phyloP scores from a whole-genome alignment of 2,888 invertebrate genomes.

The Zele albiditarsus region DNA sequence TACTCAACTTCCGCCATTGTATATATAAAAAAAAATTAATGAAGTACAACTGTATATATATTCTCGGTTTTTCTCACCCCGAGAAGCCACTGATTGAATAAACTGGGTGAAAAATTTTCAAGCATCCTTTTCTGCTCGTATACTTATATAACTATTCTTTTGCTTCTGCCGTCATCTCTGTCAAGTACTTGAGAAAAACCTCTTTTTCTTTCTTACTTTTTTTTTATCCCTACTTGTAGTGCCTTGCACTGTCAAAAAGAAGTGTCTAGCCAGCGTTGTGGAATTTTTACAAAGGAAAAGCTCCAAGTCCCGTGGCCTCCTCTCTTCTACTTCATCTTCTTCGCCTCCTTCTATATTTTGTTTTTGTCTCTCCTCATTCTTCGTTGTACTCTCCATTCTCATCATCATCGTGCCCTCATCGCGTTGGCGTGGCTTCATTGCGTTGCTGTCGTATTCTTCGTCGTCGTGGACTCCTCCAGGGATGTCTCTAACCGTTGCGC shows the following conservation, averaged over 20 bases:
- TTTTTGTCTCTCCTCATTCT: slow-evolving; percentile 31
- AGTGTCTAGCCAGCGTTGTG: slow-evolving; percentile 69
- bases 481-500: slow-evolving; percentile 44
- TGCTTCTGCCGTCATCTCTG: slow-evolving; percentile 18
- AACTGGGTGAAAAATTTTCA: slow-evolving; percentile 30
- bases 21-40: background rate
- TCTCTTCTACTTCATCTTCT: slow-evolving; percentile 51
- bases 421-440: slow-evolving; percentile 17
- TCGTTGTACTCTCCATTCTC: slow-evolving; percentile 40
- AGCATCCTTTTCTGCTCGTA: slow-evolving; percentile 29
- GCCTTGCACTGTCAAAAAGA: slow-evolving; percentile 62
- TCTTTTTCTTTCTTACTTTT: slow-evolving; percentile 44
- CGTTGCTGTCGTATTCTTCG: background rate
- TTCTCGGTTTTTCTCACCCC: background rate
- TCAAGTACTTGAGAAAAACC: slow-evolving; percentile 42
- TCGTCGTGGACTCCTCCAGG: slow-evolving; percentile 42
- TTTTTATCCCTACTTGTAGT: slow-evolving; percentile 48
- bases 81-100: slow-evolving; percentile 25
- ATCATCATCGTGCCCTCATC: slow-evolving; percentile 25
- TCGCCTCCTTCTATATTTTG: slow-evolving; percentile 41
- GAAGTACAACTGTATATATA: background rate
- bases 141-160: slow-evolving; percentile 32
- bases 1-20: slow-evolving; percentile 1
- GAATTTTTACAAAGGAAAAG: slow-evolving; percentile 65
- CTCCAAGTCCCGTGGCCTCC: slow-evolving; percentile 46